phyloP scores from a whole-genome alignment of 2,888 invertebrate genomes.

The Latrodectus elegans region DNA sequence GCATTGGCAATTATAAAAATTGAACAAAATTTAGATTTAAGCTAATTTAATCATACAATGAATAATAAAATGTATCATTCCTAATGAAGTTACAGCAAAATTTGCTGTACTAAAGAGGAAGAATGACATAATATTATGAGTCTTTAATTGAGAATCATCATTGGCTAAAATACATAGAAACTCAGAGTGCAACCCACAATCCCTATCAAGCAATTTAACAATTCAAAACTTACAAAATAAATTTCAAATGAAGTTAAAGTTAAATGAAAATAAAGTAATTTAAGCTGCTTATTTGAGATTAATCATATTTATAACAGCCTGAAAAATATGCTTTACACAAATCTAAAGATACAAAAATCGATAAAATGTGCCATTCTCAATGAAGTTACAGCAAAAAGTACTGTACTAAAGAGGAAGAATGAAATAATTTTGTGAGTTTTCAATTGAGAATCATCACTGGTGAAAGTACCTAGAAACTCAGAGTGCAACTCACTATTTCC shows the following conservation, averaged over 20 bases:
- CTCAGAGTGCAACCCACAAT: no score
- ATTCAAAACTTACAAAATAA: no score
- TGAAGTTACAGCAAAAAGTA: background rate
- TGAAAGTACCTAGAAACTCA: background rate
- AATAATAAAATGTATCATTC: background rate
- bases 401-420: background rate
- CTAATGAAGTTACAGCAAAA: background rate
- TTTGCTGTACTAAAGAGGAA: background rate
- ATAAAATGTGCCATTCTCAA: background rate
- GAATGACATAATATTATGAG: constrained; percentile 4
- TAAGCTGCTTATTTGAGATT: no score
- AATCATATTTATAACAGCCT: no score
- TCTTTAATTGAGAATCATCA: background rate
- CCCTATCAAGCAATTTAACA: no score
- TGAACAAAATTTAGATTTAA: no score
- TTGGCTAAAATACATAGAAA: no score
- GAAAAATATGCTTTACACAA: background rate
- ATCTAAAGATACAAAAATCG: background rate
- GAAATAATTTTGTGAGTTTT: background rate
- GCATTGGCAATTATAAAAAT: no score
- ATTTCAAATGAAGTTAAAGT: no score
- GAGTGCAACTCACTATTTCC: background rate
- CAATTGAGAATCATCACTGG: constrained; percentile 1
- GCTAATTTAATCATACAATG: no score
- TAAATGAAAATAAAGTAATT: no score